phyloP scores from a whole-genome alignment of 2,113 vertebrate species.

The Calyptommatus sinebrachiatus region DNA sequence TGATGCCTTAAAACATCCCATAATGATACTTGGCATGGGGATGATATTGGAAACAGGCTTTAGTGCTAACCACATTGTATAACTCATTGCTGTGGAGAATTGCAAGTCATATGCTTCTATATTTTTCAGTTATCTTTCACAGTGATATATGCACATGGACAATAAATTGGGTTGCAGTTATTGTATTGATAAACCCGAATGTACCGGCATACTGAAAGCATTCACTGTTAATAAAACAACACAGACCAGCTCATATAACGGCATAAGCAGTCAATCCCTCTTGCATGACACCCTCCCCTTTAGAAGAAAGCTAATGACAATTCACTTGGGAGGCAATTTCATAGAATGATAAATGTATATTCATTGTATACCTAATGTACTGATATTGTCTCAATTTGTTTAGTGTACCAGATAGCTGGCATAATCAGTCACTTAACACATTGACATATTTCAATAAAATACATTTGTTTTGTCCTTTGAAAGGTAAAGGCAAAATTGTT shows the following conservation, averaged over 20 bases:
- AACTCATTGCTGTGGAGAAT: conserved; percentile 5
- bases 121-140: conserved; percentile 36
- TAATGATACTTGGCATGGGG: not conserved
- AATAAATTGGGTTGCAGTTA: not conserved
- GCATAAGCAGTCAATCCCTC: conserved; percentile 46
- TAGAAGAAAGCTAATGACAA: conserved; percentile 45
- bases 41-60: fast-evolving
- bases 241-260: conserved; percentile 25
- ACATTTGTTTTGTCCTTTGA: not conserved
- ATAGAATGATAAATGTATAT: conserved; percentile 40
- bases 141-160: not conserved
- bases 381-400: conserved; percentile 7
- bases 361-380: conserved; percentile 27
- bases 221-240: conserved; percentile 28
- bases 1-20: conserved; percentile 12
- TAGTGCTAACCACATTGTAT: not conserved
- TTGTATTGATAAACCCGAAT: conserved; percentile 10
- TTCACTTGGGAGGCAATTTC: conserved; percentile 29
- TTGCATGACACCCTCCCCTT: conserved; percentile 42
- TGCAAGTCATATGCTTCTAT: conserved; percentile 1
- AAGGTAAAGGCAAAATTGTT: not conserved
- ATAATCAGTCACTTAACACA: not conserved
- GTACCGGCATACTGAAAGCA: not conserved
- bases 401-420: not conserved
- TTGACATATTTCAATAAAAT: not conserved